phyloP scores from a whole-genome alignment of 2,113 vertebrate species.

The Cryptotis parvus region DNA sequence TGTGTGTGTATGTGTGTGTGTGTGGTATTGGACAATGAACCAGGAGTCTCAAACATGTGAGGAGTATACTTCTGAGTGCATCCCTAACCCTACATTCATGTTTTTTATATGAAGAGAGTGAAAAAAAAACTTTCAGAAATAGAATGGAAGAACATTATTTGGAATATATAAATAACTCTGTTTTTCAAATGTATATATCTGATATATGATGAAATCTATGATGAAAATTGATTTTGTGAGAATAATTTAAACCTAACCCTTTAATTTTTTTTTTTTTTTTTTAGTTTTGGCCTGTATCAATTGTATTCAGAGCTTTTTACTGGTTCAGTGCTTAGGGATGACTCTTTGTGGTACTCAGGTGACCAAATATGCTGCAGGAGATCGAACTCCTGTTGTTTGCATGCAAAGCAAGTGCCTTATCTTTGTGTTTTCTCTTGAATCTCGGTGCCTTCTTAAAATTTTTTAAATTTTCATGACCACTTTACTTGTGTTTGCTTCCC shows the following conservation, averaged over 20 bases:
- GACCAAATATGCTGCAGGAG: no score
- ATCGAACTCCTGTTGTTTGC: no score
- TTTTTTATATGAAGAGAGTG: constrained; percentile 4
- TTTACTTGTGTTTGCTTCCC: neutral
- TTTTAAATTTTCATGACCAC: constrained; percentile 24
- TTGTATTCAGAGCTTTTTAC: no score
- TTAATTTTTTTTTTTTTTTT: constrained; percentile 12
- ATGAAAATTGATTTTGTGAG: constrained; percentile 13
- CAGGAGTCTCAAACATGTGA: no score
- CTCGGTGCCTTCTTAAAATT: constrained; percentile 37
- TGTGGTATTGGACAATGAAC: no score
- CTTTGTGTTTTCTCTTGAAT: neutral
- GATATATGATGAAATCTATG: constrained; percentile 23
- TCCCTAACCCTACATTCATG: no score
- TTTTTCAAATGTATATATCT: neutral
- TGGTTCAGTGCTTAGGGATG: no score
- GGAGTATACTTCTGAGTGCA: no score
- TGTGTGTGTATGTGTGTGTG: no score
- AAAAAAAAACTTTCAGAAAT: neutral
- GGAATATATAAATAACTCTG: constrained; percentile 26
- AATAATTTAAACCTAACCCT: constrained; percentile 13
- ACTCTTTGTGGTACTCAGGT: no score
- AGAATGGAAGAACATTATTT: constrained; percentile 15
- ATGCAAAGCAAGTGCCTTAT: neutral
- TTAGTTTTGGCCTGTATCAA: neutral